phyloP scores from a whole-genome alignment of 2,113 vertebrate genomes.

The Pseudorectes ferrugineus region DNA sequence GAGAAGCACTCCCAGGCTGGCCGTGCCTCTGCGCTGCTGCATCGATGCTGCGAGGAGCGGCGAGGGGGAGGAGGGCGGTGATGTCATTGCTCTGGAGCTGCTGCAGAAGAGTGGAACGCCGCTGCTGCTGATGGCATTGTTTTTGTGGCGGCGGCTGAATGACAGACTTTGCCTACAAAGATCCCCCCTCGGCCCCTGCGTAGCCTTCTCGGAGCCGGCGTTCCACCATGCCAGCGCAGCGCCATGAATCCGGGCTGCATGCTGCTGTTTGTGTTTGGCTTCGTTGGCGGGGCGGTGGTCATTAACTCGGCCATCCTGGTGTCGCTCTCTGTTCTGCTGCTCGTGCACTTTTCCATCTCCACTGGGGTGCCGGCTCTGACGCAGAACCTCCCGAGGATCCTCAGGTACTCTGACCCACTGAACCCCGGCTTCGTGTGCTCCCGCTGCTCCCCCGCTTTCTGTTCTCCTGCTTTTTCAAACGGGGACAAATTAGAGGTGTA shows the following conservation, averaged over 20 bases:
- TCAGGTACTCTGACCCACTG: constrained; percentile 81
- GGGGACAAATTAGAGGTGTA: neutral
- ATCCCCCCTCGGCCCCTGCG: constrained; percentile 61
- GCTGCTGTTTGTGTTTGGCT: constrained; percentile 99
- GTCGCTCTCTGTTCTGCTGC: constrained; percentile 95
- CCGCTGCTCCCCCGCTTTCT: neutral
- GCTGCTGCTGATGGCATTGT: constrained; percentile 81
- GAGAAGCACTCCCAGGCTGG: constrained; percentile 68
- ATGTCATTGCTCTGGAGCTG: constrained; percentile 79
- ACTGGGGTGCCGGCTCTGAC: constrained; percentile 89
- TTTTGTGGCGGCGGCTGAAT: constrained; percentile 78
- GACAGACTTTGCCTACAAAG: constrained; percentile 74
- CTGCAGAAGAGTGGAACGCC: constrained; percentile 73
- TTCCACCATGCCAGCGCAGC: constrained; percentile 85
- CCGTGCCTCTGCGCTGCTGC: constrained; percentile 63
- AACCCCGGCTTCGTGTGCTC: neutral
- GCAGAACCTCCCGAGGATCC: constrained; percentile 85
- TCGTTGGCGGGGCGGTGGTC: constrained; percentile 98
- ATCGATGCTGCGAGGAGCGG: constrained; percentile 58
- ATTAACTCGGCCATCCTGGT: constrained; percentile 97
- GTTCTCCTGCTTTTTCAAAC: neutral
- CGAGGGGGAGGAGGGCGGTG: constrained; percentile 68
- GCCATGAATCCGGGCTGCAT: constrained; percentile 98
- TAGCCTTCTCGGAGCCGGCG: constrained; percentile 69
- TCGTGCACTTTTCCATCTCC: constrained; percentile 97